Evolutionary conservation across 35 echinoderm and acorn worm species (phyloP).

Genomic region (Acanthaster planci): DNA sequence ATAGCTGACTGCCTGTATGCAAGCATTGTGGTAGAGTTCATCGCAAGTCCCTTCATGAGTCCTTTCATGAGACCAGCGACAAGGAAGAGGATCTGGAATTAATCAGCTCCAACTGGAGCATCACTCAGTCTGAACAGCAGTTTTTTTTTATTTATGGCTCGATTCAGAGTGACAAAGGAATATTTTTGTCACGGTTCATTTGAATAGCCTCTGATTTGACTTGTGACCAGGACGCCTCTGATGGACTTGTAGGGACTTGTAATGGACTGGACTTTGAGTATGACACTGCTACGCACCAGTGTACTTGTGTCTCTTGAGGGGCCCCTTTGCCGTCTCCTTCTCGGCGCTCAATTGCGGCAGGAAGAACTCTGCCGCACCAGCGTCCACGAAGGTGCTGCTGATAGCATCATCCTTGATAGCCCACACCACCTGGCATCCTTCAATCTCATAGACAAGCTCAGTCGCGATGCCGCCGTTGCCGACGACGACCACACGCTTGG

Average conservation of each 20-base stretch:
- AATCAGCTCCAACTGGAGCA: not conserved
- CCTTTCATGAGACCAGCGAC: too few species aligned
- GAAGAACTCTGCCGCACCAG: slow-evolving; percentile 84
- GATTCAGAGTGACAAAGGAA: too few species aligned
- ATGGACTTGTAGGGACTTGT: too few species aligned
- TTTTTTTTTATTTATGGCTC: not conserved
- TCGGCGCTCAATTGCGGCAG: slow-evolving; percentile 66
- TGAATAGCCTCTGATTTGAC: too few species aligned
- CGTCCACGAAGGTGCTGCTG: slow-evolving; percentile 82
- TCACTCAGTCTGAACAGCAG: not conserved
- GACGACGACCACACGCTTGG: slow-evolving; percentile 69
- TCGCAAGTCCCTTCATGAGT: too few species aligned
- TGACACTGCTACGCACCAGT: slow-evolving; percentile 46
- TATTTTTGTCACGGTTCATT: too few species aligned
- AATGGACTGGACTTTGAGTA: too few species aligned
- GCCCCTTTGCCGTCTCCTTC: slow-evolving; percentile 56
- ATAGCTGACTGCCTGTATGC: too few species aligned
- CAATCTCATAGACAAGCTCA: slow-evolving; percentile 91
- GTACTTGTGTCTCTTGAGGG: slow-evolving; percentile 90
- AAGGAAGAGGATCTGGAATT: not conserved
- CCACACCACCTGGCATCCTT: slow-evolving; percentile 89
- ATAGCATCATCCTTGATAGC: slow-evolving; percentile 88
- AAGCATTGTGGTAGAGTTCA: too few species aligned
- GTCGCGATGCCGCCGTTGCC: slow-evolving; percentile 99
- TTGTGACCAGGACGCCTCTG: too few species aligned